Evolutionary conservation across 1,140 invertebrate genomes (phyloP), one percentile per base, ranked within the genome.

Genomic region (Zaprionus nigranus): DNA sequence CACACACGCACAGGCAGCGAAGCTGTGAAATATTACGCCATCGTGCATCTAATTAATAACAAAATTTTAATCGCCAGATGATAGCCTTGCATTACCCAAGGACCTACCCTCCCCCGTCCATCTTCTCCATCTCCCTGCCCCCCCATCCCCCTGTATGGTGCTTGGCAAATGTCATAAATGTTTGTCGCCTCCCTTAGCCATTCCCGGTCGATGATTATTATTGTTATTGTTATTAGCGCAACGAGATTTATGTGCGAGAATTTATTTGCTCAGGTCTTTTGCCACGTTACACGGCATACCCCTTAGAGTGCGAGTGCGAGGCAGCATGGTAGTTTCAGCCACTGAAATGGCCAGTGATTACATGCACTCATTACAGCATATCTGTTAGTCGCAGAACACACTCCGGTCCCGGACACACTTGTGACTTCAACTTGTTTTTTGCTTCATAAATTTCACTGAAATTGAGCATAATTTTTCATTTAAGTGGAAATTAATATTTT

Each of bases 391-490:
- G 5, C 5, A n/a, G 26, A 56, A 40, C 5, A n/a, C 28, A 13
- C 34, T 2, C 2, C 40, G 5, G 5, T 2, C n/a, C 2, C n/a
- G 6, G 17, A 6, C 22, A 2, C 7, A 34, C 53, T 38, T 17
- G 7, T 24, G 1, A 40, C 53, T 40, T 58, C 34, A 30, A 34
- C 17, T 53, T 57, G 28, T 62, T 67, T 67, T 24, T 34, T 64
- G 53, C 62, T 43, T 51, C 72, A 81, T 76, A 79, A 81, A 81
- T 81, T 81, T 73, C 22, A 73, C 86, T 85, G 75, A 88, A 88
- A 88, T 88, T 79, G 81, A 85, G 85, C 85, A 90, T 88, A 84
- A 88, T 88, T 88, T 88, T 88, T 90, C 85, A 88, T 88, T 88
- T 88, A 88, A 88, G 85, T 88, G 81, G 84, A 90, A 90, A 88